Evolutionary conservation across 2,888 invertebrate genomes (phyloP), one percentile per base, ranked within the genome.

Genomic region (Cremastinae sp.): DNA sequence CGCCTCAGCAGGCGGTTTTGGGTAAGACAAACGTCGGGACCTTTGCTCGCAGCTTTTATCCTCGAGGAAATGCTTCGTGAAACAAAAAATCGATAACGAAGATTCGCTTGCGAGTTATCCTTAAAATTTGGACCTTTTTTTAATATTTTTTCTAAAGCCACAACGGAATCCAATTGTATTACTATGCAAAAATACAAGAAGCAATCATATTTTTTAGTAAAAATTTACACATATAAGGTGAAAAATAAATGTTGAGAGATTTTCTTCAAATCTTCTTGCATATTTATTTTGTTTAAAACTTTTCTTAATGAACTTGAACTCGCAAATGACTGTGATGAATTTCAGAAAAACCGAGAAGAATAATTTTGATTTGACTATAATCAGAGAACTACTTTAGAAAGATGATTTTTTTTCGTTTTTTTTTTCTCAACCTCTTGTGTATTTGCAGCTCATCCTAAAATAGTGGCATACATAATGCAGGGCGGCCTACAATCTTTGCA

Each of bases 1-100:
- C 84, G 54, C 88, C 89, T 5, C 89, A 90, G 81, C 88, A 89
- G 80, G 89, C 88, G 75, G 83, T 90, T 74, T 83, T 89, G n/a
- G 89, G 89, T 88, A 84, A 86, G 82, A 77, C 72, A 74, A 78
- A 76, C 73, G 64, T 75, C 76, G 45, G 65, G 56, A 71, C 79
- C 73, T 76, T 74, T 82, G 74, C 65, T 38, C 45, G 45, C 54
- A 45, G 49, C 49, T 74, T 73, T 73, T 70, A 74, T 54, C 59
- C 28, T 5, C 28, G 28, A 43, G 34, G 34, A 61, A 18, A 54
- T 12, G 9, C 49, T 58, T 62, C 61, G 53, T 62, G 43, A 43
- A 45, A 22, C 10, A 53, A 18, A 28, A 28, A 28, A 28, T 28
- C 28, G 28, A 28, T 28, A 5, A 28, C 2, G 18, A 14, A 41